Evolutionary conservation across 2,888 invertebrate species (phyloP).

Genomic region (Trisateles emortualis): DNA sequence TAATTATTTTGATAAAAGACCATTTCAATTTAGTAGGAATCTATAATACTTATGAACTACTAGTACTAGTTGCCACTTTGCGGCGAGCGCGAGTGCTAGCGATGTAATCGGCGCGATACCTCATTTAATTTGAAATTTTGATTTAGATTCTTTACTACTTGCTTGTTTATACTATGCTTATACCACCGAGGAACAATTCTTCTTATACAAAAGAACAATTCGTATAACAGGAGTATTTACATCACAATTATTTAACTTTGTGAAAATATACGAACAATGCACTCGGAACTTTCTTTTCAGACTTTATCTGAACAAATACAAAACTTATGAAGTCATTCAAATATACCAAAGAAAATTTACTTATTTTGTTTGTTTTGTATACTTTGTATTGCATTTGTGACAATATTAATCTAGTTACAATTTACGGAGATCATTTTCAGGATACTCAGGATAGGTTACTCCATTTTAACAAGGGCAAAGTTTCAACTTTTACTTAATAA

Average conservation of each 20-base stretch:
- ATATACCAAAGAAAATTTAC: not conserved
- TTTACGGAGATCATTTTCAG: not conserved
- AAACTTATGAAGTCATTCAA: not conserved
- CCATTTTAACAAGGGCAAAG: no score
- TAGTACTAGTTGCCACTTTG: no score
- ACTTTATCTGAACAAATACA: conserved; percentile 1
- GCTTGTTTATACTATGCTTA: no score
- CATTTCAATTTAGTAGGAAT: no score
- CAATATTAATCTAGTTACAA: not conserved
- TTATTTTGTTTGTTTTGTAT: not conserved
- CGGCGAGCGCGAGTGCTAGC: no score
- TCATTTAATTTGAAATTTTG: no score
- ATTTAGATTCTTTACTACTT: no score
- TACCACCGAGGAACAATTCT: conserved; percentile 23
- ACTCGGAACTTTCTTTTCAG: conserved; percentile 35
- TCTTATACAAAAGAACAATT: conserved; percentile 36
- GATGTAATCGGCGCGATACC: no score
- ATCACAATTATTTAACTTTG: conserved; percentile 38
- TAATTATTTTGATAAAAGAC: no score
- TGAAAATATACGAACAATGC: conserved; percentile 34
- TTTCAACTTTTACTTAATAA: no score
- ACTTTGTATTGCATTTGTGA: not conserved
- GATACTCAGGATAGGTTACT: no score
- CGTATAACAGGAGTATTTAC: conserved; percentile 34
- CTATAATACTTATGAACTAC: no score